Evolutionary conservation across 2,888 invertebrate species (phyloP).

Genomic region (Heliothis peltigera): DNA sequence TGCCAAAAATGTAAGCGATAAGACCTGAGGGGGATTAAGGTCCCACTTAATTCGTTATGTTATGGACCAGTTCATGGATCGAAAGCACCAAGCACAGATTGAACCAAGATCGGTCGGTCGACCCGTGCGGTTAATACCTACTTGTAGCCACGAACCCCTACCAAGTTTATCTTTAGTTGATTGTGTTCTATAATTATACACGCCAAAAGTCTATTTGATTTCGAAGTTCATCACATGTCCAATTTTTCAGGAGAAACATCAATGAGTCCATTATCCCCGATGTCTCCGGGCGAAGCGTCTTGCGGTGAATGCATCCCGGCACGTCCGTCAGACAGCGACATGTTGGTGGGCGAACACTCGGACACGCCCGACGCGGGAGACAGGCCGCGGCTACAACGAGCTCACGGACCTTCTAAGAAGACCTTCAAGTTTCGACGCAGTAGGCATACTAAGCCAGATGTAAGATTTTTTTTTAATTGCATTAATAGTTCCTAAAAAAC

Average conservation of each 20-base stretch:
- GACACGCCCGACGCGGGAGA: conserved; percentile 77
- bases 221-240: too few species aligned
- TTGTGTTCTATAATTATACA: too few species aligned
- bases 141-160: too few species aligned
- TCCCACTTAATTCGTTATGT: too few species aligned
- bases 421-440: conserved; percentile 96
- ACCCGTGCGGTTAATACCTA: too few species aligned
- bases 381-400: conserved; percentile 94
- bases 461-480: conserved; percentile 69
- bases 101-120: too few species aligned
- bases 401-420: conserved; percentile 98
- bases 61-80: too few species aligned
- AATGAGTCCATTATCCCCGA: conserved; percentile 93
- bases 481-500: background rate
- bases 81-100: too few species aligned
- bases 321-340: conserved; percentile 74
- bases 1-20: too few species aligned
- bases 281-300: conserved; percentile 89
- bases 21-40: too few species aligned
- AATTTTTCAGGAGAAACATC: conserved; percentile 92
- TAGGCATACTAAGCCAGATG: conserved; percentile 92
- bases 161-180: too few species aligned
- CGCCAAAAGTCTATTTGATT: too few species aligned
- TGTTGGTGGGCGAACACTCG: conserved; percentile 36
- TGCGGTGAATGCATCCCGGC: conserved; percentile 67